Percentiles rank a stretch among this genome's conserved stretches.
Conservation (phyloP, 2,888 invertebrate species). For the Germaria angustata region DNA sequence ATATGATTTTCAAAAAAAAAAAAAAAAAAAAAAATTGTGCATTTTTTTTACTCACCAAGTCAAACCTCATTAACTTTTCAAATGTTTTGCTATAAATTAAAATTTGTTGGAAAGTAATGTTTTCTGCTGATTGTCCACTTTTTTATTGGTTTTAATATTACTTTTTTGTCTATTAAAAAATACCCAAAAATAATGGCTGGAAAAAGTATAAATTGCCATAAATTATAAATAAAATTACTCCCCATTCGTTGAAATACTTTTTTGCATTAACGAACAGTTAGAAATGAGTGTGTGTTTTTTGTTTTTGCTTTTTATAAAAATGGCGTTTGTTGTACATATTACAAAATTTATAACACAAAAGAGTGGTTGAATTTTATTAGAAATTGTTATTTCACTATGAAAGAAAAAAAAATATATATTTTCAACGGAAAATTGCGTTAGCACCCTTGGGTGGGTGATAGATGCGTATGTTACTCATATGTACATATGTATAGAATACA, state of each 20-base stretch:
- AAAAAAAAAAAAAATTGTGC: no score
- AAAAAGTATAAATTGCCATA: slow-evolving; percentile 45
- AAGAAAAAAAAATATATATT: neutral
- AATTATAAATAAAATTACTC: slow-evolving; percentile 60
- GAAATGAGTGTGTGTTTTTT: slow-evolving; percentile 1
- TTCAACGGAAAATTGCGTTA: slow-evolving; percentile 23
- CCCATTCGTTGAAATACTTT: slow-evolving; percentile 39
- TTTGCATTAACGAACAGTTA: slow-evolving; percentile 31
- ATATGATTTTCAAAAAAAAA: no score
- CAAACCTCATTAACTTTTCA: slow-evolving; percentile 75
- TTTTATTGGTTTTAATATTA: slow-evolving; percentile 34
- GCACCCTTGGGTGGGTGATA: slow-evolving; percentile 58
- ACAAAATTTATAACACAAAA: neutral
- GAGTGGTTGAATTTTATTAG: slow-evolving; percentile 63
- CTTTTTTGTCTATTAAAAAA: slow-evolving; percentile 21
- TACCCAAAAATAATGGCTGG: slow-evolving; percentile 41
- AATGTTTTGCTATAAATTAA: slow-evolving; percentile 67
- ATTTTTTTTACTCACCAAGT: slow-evolving; percentile 62
- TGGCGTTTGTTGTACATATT: slow-evolving; percentile 61
- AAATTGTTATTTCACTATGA: slow-evolving; percentile 40
- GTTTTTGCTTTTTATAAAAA: slow-evolving; percentile 35
- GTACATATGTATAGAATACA: neutral
- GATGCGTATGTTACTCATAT: slow-evolving; percentile 34
- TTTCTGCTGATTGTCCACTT: slow-evolving; percentile 21
- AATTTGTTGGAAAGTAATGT: slow-evolving; percentile 28